These are phyloP conservation scores for Oscheius onirici DNA, from an alignment of 2,888 invertebrate genomes.

Conservation along the genomic window DNA sequence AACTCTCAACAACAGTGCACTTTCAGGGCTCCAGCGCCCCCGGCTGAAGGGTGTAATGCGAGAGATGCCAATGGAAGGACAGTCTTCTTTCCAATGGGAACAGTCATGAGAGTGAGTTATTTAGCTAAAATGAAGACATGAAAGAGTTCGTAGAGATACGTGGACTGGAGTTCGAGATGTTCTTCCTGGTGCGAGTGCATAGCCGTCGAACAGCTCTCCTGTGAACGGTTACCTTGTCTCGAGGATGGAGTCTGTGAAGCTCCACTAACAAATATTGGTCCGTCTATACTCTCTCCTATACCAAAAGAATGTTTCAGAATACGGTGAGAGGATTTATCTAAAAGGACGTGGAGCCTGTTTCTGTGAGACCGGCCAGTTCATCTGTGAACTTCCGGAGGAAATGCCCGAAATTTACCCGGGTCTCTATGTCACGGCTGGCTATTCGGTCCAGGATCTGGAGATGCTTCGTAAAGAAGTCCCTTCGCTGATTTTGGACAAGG, in stretches of 20 bases:
- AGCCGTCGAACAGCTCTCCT: constrained; percentile 52
- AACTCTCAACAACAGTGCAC: too few species aligned
- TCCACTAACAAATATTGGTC: constrained; percentile 59
- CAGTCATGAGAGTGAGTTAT: constrained; percentile 44
- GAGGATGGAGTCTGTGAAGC: constrained; percentile 56
- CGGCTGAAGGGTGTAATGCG: constrained; percentile 45
- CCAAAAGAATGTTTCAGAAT: constrained; percentile 42
- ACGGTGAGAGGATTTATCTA: constrained; percentile 66
- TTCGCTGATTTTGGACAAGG: constrained; percentile 52
- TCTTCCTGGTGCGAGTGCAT: constrained; percentile 68
- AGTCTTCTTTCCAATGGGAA: constrained; percentile 48
- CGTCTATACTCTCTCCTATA: neutral
- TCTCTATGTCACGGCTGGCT: constrained; percentile 63
- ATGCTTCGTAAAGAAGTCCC: constrained; percentile 60
- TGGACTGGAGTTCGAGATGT: constrained; percentile 65
- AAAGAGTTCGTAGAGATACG: constrained; percentile 42
- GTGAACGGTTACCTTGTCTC: constrained; percentile 60
- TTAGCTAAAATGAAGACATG: neutral
- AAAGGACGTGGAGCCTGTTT: constrained; percentile 67
- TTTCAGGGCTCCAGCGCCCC: constrained; percentile 47
- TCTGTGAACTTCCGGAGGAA: constrained; percentile 63
- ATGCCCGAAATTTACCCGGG: constrained; percentile 58
- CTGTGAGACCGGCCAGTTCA: constrained; percentile 62
- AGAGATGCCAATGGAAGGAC: constrained; percentile 50
- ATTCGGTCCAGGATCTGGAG: constrained; percentile 59